These are phyloP conservation scores for Xestia xanthographa DNA, from an alignment of 2,888 invertebrate genomes.

Conservation along the genomic window DNA sequence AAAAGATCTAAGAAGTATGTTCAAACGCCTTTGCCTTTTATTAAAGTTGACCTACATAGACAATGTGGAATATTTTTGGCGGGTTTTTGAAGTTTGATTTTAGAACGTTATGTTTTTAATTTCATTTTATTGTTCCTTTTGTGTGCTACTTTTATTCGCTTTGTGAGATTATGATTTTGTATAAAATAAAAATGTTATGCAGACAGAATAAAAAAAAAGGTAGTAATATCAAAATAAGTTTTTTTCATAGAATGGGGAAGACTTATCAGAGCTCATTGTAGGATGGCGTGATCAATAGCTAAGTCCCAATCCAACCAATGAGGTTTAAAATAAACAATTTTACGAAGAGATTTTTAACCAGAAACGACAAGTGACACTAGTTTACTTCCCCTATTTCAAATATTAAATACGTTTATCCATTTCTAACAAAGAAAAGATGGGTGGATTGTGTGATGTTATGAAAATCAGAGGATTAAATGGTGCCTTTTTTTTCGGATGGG, in stretches of 20 bases:
- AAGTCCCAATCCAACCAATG: not conserved
- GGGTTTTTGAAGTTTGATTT: conserved; percentile 28
- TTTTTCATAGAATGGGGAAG: not conserved
- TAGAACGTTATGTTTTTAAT: conserved; percentile 21
- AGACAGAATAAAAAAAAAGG: not conserved
- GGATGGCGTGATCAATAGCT: too few relatives aligned
- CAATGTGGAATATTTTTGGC: conserved; percentile 38
- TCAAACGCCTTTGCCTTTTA: conserved; percentile 56
- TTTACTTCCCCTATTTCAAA: not conserved
- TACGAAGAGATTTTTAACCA: not conserved
- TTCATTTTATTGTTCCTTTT: not conserved
- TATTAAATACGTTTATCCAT: too few relatives aligned
- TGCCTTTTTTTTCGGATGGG: too few relatives aligned
- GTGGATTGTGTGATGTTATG: too few relatives aligned
- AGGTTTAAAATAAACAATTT: not conserved
- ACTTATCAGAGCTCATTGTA: not conserved
- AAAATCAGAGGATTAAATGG: too few relatives aligned
- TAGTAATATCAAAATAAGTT: not conserved
- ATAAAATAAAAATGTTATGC: not conserved
- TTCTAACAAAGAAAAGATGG: too few relatives aligned
- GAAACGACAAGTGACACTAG: not conserved
- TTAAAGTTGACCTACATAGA: conserved; percentile 57
- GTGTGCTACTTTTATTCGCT: not conserved
- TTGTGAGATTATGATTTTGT: not conserved
- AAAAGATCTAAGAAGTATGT: conserved; percentile 55